These are phyloP conservation scores for Protomyctophum bolini DNA, from an alignment of 2,113 vertebrate genomes.

Conservation along the genomic window DNA sequence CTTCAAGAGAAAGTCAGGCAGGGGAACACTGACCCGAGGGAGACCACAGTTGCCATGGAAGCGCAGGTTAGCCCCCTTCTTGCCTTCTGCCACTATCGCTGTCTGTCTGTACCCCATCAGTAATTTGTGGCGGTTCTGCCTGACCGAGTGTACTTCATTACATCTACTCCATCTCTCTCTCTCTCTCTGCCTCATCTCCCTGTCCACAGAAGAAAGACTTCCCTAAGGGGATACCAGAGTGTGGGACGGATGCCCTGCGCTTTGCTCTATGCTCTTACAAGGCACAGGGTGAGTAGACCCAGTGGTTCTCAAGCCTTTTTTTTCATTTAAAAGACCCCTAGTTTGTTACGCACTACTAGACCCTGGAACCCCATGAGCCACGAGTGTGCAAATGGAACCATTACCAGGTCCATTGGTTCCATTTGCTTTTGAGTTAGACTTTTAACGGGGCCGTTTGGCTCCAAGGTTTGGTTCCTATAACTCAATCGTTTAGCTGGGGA, in stretches of 20 bases:
- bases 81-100: neutral
- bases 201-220: conserved; percentile 84
- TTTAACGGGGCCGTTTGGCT: too few relatives aligned
- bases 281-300: conserved; percentile 80
- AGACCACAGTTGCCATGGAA: conserved; percentile 82
- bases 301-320: too few relatives aligned
- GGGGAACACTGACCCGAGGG: conserved; percentile 86
- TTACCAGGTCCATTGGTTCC: too few relatives aligned
- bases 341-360: too few relatives aligned
- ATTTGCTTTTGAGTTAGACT: too few relatives aligned
- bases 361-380: too few relatives aligned
- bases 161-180: conserved; percentile 12
- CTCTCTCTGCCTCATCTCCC: neutral
- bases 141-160: conserved; percentile 14
- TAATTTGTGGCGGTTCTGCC: conserved; percentile 7
- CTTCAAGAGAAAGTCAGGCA: conserved; percentile 83
- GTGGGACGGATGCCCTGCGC: conserved; percentile 88
- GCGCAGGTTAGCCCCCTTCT: conserved; percentile 81
- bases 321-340: too few relatives aligned
- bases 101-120: neutral
- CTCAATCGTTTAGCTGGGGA: too few relatives aligned
- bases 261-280: conserved; percentile 90
- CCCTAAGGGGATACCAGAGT: conserved; percentile 87
- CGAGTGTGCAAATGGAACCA: too few relatives aligned
- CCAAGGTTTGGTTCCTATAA: too few relatives aligned